These are phyloP conservation scores for Microtus pennsylvanicus DNA, from an alignment of 2,113 vertebrate genomes.

Conservation along the genomic window DNA sequence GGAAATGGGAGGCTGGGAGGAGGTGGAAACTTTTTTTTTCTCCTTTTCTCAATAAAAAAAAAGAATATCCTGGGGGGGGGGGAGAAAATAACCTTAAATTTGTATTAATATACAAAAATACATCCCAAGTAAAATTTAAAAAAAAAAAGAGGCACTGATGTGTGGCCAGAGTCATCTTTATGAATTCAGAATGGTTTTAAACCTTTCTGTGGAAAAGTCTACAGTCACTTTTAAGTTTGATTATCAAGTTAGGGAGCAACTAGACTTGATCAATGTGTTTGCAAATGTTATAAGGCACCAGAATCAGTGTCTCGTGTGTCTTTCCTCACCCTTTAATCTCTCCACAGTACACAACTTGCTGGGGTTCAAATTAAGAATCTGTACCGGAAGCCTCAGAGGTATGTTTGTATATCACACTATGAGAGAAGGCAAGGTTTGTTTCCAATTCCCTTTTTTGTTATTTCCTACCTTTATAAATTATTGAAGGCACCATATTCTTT, in stretches of 20 bases:
- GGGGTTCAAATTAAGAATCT: slow-evolving; percentile 70
- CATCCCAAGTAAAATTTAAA: no score
- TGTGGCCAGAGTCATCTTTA: slow-evolving; percentile 73
- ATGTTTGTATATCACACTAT: slow-evolving; percentile 71
- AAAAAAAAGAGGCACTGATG: slow-evolving; percentile 76
- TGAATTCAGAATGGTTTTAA: slow-evolving; percentile 82
- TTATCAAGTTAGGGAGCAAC: slow-evolving; percentile 74
- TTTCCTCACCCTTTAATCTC: slow-evolving; percentile 60
- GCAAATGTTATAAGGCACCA: slow-evolving; percentile 69
- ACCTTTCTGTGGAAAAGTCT: slow-evolving; percentile 83
- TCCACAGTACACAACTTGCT: slow-evolving; percentile 31
- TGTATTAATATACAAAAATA: no score
- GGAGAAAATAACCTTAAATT: no score
- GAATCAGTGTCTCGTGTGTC: slow-evolving; percentile 55
- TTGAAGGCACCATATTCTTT: slow-evolving; percentile 73
- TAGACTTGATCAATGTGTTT: slow-evolving; percentile 70
- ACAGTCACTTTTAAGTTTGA: slow-evolving; percentile 84
- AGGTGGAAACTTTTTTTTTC: no score
- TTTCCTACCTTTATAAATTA: slow-evolving; percentile 76
- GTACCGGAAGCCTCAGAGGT: slow-evolving; percentile 68
- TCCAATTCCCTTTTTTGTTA: slow-evolving; percentile 74
- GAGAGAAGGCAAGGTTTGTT: slow-evolving; percentile 63
- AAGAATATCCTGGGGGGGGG: no score
- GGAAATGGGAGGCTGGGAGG: no score
- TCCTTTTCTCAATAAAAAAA: no score